Evolutionary conservation across 2,888 invertebrate species (phyloP).

Genomic region (Altica lythri): DNA sequence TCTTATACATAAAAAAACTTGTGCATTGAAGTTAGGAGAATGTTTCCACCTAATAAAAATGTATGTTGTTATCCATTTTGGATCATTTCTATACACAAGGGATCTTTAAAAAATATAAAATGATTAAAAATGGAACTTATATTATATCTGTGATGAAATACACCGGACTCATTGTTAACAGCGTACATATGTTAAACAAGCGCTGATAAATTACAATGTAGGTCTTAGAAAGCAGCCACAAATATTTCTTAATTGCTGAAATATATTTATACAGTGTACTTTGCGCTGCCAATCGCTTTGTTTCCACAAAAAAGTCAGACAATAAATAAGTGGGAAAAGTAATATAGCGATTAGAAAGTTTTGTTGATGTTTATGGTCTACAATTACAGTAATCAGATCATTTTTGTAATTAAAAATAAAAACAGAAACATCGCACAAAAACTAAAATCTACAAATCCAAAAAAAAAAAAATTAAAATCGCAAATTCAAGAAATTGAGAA

Average conservation of each 20-base stretch:
- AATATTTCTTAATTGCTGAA: constrained; percentile 3
- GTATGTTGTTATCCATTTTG: constrained; percentile 6
- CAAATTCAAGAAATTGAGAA: too few species aligned
- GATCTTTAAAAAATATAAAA: too few species aligned
- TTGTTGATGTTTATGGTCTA: constrained; percentile 3
- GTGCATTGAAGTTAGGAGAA: neutral
- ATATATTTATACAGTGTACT: constrained; percentile 10
- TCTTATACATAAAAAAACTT: neutral
- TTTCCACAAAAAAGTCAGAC: constrained; percentile 16
- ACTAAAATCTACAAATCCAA: too few species aligned
- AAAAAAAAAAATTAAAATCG: too few species aligned
- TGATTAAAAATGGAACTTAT: constrained; percentile 34
- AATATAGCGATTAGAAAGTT: constrained; percentile 1
- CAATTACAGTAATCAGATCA: constrained; percentile 7
- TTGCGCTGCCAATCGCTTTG: constrained; percentile 15
- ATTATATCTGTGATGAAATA: constrained; percentile 51
- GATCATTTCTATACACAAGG: neutral
- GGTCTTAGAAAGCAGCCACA: constrained; percentile 38
- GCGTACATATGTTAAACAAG: constrained; percentile 59
- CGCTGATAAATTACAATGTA: constrained; percentile 57
- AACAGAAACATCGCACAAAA: too few species aligned
- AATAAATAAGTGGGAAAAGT: constrained; percentile 12
- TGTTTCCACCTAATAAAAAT: constrained; percentile 11
- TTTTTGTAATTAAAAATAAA: too few species aligned
- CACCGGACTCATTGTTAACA: constrained; percentile 56